Conservation (phyloP, 2,888 invertebrate species). For the Sminthurinus aureus region DNA sequence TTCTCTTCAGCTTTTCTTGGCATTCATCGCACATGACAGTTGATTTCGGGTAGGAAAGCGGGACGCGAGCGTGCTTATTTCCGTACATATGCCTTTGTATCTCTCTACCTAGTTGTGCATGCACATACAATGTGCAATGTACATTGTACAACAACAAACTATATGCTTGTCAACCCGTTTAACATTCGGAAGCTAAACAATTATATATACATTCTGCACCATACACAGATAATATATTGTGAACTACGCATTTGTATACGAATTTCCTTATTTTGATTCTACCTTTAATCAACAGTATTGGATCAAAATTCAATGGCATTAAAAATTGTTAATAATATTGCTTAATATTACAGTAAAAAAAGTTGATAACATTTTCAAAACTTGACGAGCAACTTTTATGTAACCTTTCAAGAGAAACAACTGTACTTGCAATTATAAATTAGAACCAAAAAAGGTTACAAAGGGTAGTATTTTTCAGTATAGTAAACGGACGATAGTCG, state of each 20-base stretch:
- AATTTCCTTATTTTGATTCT: no score
- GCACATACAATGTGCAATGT: neutral
- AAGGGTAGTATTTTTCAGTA: no score
- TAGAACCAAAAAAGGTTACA: no score
- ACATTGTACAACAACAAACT: neutral
- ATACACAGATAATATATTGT: neutral
- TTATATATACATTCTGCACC: neutral
- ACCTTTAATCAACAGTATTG: no score
- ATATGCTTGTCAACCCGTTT: neutral
- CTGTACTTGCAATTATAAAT: no score
- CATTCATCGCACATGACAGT: slow-evolving; percentile 28
- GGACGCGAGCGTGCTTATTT: neutral
- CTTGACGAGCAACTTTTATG: no score
- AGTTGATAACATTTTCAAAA: no score
- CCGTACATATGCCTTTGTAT: neutral
- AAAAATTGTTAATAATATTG: no score
- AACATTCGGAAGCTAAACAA: neutral
- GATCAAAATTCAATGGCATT: no score
- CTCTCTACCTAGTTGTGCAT: neutral
- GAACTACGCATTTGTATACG: neutral
- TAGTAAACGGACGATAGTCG: no score
- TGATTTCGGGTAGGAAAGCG: slow-evolving; percentile 7
- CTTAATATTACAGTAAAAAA: no score
- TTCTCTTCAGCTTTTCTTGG: slow-evolving; percentile 7
- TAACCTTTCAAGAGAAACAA: no score